Base-by-base conservation (phyloP, 2,888 invertebrate species). In the Ferrisia virgata region DNA sequence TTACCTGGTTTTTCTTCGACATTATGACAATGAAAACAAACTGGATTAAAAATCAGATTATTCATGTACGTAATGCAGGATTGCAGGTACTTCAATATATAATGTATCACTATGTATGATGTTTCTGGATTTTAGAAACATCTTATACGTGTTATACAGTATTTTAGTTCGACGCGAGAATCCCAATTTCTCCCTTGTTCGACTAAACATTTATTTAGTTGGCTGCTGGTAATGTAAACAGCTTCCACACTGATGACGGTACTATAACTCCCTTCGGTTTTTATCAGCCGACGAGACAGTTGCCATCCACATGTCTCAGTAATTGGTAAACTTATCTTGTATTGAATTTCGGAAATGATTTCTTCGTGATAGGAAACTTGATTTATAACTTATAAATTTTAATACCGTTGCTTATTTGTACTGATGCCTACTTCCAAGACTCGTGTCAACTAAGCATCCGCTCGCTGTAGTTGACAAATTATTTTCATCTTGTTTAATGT, bases 371-470 rank as follows among this genome's bases (percentile, higher is more conserved):
- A 25, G 58, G 58, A 64, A 64, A 64, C 58, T 64, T 64, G 58
- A 64, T 64, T 64, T 64, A 64, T 25, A 64, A 64, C 58, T 64
- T 28, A 64, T 64, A 64, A 64, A 64, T 64, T 64, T 64, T 28
- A 64, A 64, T 64, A 64, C 58, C 58, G 11, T 64, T 28, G 22
- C 25, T 64, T 64, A 64, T 64, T 28, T 47, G 47, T 47, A 18
- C 1, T 18, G 47, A 47, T 47, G 3, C 36, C 47, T 47, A 18
- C 47, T 47, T n/a, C 47, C 47, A 47, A 53, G 25, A 25, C 58
- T 58, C 25, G 25, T 58, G 58, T 25, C 25, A 28, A 6, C 25
- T 25, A 11, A 8, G 11, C 11, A 22, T 58, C 22, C 43, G 5
- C 11, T 43, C 15, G 5, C 15, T 5, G 13, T 43, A 43, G 25